Evolutionary conservation across 2,888 invertebrate genomes (phyloP).

Genomic region (Acanthopleura granulata): DNA sequence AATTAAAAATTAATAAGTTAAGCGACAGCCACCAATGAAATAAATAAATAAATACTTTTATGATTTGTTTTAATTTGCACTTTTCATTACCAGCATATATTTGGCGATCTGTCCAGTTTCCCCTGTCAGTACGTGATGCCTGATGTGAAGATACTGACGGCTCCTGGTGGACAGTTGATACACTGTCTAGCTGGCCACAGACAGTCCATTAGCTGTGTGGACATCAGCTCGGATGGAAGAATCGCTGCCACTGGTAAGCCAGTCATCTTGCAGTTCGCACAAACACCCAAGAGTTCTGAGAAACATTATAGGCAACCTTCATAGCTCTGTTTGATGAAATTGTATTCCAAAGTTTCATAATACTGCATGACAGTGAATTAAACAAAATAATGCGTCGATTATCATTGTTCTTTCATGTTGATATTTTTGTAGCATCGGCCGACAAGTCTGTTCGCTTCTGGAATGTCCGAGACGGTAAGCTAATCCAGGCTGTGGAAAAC

Average conservation of each 20-base stretch:
- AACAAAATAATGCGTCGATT: too few species aligned
- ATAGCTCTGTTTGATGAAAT: too few species aligned
- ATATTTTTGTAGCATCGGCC: conserved; percentile 38
- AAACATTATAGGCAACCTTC: too few species aligned
- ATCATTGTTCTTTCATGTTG: too few species aligned
- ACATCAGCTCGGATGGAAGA: conserved; percentile 29
- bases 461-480: conserved; percentile 40
- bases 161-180: conserved; percentile 36
- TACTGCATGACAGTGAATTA: too few species aligned
- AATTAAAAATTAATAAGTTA: too few species aligned
- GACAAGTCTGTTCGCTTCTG: conserved; percentile 51
- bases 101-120: background rate
- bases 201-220: conserved; percentile 30
- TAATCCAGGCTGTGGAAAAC: conserved; percentile 34
- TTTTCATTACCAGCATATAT: background rate
- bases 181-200: conserved; percentile 32
- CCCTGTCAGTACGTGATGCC: conserved; percentile 26
- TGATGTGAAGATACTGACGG: conserved; percentile 30
- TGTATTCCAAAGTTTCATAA: too few species aligned
- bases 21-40: too few species aligned
- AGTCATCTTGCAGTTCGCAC: too few species aligned
- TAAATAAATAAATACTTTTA: too few species aligned
- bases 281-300: too few species aligned
- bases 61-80: too few species aligned
- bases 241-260: conserved; percentile 31